Percentiles rank a stretch among this genome's conserved stretches.
Evolutionary conservation across 2,888 invertebrate genomes (phyloP).

Genomic region (Noctua fimbriata): DNA sequence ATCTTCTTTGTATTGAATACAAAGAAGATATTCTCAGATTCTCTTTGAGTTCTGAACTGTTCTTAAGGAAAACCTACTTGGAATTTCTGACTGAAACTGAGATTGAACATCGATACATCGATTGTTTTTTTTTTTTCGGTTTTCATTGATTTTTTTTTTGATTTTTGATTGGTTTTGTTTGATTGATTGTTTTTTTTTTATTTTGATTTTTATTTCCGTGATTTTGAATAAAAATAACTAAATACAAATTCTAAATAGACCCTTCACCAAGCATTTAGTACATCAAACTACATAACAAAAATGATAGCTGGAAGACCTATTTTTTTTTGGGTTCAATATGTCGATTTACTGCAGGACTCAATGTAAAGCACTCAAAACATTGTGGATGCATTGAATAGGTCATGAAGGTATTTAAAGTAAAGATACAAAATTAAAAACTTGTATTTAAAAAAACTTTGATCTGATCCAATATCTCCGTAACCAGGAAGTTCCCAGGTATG

Average conservation of each 20-base stretch:
- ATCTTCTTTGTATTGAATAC: slow-evolving; percentile 9
- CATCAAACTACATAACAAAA: background rate
- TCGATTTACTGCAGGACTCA: background rate
- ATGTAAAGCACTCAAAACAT: background rate
- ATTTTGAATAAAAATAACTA: background rate
- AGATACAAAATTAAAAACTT: background rate
- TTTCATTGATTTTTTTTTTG: too few relatives aligned
- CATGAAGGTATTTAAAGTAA: background rate
- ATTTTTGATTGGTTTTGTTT: too few relatives aligned
- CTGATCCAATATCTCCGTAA: background rate
- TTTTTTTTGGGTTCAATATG: background rate
- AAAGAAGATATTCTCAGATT: too few relatives aligned
- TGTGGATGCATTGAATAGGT: background rate
- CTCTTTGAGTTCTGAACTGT: background rate
- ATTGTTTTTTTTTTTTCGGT: too few relatives aligned
- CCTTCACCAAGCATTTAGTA: background rate
- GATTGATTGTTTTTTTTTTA: too few relatives aligned
- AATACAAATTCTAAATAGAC: background rate
- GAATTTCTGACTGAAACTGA: too few relatives aligned
- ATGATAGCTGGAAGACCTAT: background rate
- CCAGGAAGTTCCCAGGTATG: background rate
- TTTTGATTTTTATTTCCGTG: too few relatives aligned
- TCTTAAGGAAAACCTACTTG: slow-evolving; percentile 7
- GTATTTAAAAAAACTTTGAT: background rate
- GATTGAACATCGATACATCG: too few relatives aligned